Base-by-base conservation (phyloP, 2,888 invertebrate species). In the Drosophila cognata region DNA sequence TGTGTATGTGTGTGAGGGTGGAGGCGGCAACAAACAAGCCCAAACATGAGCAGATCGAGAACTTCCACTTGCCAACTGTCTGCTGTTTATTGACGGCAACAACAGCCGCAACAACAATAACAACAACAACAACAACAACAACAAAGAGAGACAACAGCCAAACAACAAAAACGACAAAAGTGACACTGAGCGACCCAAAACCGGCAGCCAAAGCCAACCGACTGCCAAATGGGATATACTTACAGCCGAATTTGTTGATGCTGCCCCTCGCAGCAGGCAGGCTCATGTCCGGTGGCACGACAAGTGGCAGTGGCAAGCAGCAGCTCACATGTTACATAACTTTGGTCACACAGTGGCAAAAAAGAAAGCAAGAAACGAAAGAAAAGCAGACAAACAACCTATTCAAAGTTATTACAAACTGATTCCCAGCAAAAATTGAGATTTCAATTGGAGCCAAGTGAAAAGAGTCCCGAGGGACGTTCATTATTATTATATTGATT, bases 11-110 rank as follows among this genome's bases (percentile, higher is more conserved):
- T 71, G 55, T 51, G 61, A 48, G 43, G 35, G 48, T 60, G 64
- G 29, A 51, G 48, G 70, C 62, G 38, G 58, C 68, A 56, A 43
- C 71, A 72, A 76, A 71, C 78, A 76, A 68, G 68, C 36, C 33
- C 79, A 77, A 76, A 76, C 76, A 72, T 63, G 69, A 67, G 66
- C 78, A 71, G 58, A 64, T 77, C 72, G 67, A 81, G 77, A 78
- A 72, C 65, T 84, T 71, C 66, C 86, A 82, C 82, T 88, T 88
- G 86, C 78, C 86, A 85, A 88, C 82, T 85, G 86, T 84, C 83
- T 81, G 80, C 82, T 82, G 80, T 79, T 82, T 88, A 88, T 88
- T 86, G 88, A 88, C 75, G 79, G 69, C 71, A 74, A 56, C 64
- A 71, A 61, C 41, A 74, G 52, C 57, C 36, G 50, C 53, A 62